Conservation (phyloP, 2,113 vertebrate species). For the Chamaetylas fuelleborni region DNA sequence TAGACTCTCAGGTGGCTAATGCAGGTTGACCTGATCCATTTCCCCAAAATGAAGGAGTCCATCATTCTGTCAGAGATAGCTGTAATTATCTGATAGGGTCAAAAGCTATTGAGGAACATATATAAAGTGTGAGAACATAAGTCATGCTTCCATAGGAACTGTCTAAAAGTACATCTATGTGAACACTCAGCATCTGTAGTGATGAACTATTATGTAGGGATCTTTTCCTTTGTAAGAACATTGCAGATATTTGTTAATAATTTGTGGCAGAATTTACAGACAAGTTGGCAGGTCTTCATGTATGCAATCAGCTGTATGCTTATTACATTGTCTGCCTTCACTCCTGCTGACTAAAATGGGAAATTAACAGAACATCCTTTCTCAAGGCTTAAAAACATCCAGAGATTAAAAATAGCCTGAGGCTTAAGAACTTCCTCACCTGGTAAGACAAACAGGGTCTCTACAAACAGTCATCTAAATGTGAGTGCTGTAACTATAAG, state of each 20-base stretch:
- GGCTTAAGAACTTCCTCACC: not conserved
- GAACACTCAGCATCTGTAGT: not conserved
- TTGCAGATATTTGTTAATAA: conserved; percentile 34
- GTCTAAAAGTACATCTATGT: conserved; percentile 11
- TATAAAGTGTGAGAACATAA: not conserved
- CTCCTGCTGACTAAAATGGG: conserved; percentile 1
- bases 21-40: not conserved
- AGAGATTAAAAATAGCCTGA: conserved; percentile 20
- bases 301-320: not conserved
- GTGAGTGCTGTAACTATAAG: not conserved
- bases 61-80: not conserved
- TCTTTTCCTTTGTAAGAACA: not conserved
- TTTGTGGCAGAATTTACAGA: conserved; percentile 10
- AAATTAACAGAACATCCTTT: conserved; percentile 16
- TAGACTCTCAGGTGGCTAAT: not conserved
- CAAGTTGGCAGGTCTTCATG: conserved; percentile 2
- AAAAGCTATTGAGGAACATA: not conserved
- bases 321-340: not conserved
- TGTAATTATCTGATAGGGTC: not conserved
- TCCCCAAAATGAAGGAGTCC: not conserved
- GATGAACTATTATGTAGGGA: not conserved
- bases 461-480: not conserved
- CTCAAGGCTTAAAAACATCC: conserved; percentile 1
- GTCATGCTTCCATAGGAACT: conserved; percentile 5
- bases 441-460: not conserved